phyloP scores from a whole-genome alignment of 2,888 invertebrate species.

The Phaedon cochleariae region DNA sequence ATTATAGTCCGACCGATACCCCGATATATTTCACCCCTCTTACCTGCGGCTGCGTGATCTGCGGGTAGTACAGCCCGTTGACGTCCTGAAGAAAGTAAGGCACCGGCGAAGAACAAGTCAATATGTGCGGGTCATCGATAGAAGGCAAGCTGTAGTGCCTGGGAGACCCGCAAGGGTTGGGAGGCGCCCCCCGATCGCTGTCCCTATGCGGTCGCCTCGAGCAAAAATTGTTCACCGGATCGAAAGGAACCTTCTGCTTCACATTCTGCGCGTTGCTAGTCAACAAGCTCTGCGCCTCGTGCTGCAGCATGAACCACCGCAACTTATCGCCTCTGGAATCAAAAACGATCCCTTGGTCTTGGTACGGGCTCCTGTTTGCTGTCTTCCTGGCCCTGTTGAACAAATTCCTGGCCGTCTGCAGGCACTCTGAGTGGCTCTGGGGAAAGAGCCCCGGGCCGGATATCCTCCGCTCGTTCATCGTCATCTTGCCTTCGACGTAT shows the following conservation, averaged over 20 bases:
- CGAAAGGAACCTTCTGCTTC: conserved; percentile 79
- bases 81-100: conserved; percentile 60
- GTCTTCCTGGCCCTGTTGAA: conserved; percentile 78
- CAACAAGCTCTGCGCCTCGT: conserved; percentile 82
- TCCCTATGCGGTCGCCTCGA: conserved; percentile 26
- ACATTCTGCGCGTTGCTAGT: conserved; percentile 79
- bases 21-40: no score
- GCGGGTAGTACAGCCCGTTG: conserved; percentile 57
- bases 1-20: no score
- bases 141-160: conserved; percentile 77
- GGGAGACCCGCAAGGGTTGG: conserved; percentile 63
- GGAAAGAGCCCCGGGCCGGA: conserved; percentile 79
- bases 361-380: conserved; percentile 78
- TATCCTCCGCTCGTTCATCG: conserved; percentile 74
- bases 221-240: conserved; percentile 62
- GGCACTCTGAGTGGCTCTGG: conserved; percentile 77
- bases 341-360: conserved; percentile 79
- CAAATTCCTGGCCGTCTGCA: conserved; percentile 80
- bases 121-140: conserved; percentile 66
- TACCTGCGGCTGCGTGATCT: conserved; percentile 54
- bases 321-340: conserved; percentile 74
- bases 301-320: conserved; percentile 90
- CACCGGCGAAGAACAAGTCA: conserved; percentile 58
- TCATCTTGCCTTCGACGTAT: conserved; percentile 75
- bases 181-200: conserved; percentile 22